Conservation (phyloP, 2,888 invertebrate genomes). For the Altica lythri region DNA sequence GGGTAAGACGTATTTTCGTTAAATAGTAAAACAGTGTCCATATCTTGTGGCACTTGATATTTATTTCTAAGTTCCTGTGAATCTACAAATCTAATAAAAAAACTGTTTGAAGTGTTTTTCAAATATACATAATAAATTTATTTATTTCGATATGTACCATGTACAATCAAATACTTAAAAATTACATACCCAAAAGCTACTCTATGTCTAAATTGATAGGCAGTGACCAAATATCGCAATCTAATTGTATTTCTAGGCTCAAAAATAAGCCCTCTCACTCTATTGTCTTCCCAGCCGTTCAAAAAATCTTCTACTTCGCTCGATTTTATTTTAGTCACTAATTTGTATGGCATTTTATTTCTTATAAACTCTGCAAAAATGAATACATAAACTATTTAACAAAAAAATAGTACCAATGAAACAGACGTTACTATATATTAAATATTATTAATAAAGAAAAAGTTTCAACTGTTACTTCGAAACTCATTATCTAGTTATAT, state of each 20-base stretch:
- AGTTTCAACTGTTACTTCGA: no score
- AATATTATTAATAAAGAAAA: slow-evolving; percentile 9
- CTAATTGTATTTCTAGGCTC: slow-evolving; percentile 77
- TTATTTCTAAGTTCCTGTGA: slow-evolving; percentile 67
- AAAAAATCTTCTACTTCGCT: slow-evolving; percentile 80
- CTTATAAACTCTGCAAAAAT: slow-evolving; percentile 76
- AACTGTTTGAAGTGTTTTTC: neutral
- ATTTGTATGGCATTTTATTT: slow-evolving; percentile 81
- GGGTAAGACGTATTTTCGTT: slow-evolving; percentile 84
- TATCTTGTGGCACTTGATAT: slow-evolving; percentile 73
- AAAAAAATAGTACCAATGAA: no score
- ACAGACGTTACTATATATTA: neutral
- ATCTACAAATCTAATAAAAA: slow-evolving; percentile 69
- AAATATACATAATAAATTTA: neutral
- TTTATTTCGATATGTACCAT: neutral
- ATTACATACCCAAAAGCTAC: slow-evolving; percentile 81
- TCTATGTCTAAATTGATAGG: slow-evolving; percentile 82
- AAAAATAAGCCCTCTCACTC: slow-evolving; percentile 87
- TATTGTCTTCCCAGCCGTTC: slow-evolving; percentile 89
- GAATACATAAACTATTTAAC: no score
- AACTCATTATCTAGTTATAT: no score
- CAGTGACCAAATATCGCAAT: slow-evolving; percentile 84
- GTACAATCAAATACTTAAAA: neutral
- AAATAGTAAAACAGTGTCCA: slow-evolving; percentile 84
- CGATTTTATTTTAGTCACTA: slow-evolving; percentile 69